Conservation (phyloP, 2,797 vertebrate species). For the Chloroceryle inda region DNA sequence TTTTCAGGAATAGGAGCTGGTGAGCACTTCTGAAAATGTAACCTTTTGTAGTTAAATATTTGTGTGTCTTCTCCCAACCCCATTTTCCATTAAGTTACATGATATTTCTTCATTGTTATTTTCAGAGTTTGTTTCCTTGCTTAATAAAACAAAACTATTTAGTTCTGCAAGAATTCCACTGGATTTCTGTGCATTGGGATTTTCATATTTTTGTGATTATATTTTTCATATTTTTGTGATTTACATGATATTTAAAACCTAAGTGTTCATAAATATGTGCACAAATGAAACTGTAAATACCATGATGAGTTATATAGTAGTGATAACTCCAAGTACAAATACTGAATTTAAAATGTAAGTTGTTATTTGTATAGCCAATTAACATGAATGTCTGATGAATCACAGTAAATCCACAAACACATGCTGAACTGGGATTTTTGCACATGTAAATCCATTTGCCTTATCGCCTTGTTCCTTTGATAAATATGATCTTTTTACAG, state of each 20-base stretch:
- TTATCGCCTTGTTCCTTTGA: neutral
- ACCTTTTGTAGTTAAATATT: slow-evolving; percentile 47
- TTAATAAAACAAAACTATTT: slow-evolving; percentile 14
- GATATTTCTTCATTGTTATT: neutral
- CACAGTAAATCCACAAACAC: slow-evolving; percentile 41
- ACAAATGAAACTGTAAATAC: slow-evolving; percentile 13
- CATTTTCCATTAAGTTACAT: slow-evolving; percentile 15
- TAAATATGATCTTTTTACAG: neutral
- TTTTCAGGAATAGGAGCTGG: slow-evolving; percentile 40
- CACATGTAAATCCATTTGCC: neutral
- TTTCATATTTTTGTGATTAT: slow-evolving; percentile 33
- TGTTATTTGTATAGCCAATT: slow-evolving; percentile 43
- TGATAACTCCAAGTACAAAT: slow-evolving; percentile 51
- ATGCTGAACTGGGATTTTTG: slow-evolving; percentile 32
- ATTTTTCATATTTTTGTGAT: neutral
- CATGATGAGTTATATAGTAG: slow-evolving; percentile 21
- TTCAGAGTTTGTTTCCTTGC: slow-evolving; percentile 1
- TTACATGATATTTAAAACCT: slow-evolving; percentile 26
- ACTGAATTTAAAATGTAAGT: slow-evolving; percentile 33
- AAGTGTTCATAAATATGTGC: slow-evolving; percentile 5
- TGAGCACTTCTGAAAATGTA: slow-evolving; percentile 31
- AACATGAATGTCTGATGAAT: slow-evolving; percentile 44
- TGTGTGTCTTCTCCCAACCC: neutral
- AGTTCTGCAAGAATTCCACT: neutral
- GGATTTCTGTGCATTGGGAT: neutral